Evolutionary conservation across 37 sponge, comb jelly and placozoan species (phyloP), one percentile per base, ranked within the genome.

Genomic region (Corticium candelabrum): DNA sequence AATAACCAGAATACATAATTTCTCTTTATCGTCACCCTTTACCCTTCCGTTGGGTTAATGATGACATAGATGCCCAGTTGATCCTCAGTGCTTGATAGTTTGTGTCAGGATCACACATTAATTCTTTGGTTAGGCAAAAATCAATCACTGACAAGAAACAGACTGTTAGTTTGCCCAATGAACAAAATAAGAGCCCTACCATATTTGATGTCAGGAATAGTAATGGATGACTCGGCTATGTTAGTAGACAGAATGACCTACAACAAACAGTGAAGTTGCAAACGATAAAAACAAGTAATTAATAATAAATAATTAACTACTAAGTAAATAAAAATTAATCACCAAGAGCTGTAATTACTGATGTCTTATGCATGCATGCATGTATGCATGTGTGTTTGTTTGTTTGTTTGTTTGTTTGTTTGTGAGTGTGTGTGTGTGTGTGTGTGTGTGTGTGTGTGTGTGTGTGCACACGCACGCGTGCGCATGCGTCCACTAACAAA

Each of bases 151-250:
- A 21, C 11, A 50, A 11, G 62, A 50, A 21, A 50, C 62, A 50
- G 21, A 74, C 68, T 29, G 68, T 15, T 74, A 34, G 72, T 34
- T 37, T 35, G 67, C 40, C n/a, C n/a, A n/a, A n/a, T n/a, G n/a
- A n/a, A n/a, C n/a, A n/a, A 11, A 43, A 11, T 11, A 43, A 43
- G 56, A 35, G 7, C 3, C 87, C 40, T 39, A 91, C 93, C 98
- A 89, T 93, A 97, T 68, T 84, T 80, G 70, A 97, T 91, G 72
- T 97, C 98, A 31, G 98, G 93, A 0, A 97, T 90, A 69, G 98
- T 97, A 76, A 97, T 90, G 40, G 94, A 90, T 40, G 93, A 91
- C 82, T 97, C 98, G 3, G 98, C 98, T 37, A 97, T 97, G 81
- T 97, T 97, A 37, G 98, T 97, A 37, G 98, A 90, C 35, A 97